A percentile compares a stretch with the other conserved stretches of the same genome.
phyloP scores from a whole-genome alignment of 2,888 invertebrate species.

The Nomada hirtipes region DNA sequence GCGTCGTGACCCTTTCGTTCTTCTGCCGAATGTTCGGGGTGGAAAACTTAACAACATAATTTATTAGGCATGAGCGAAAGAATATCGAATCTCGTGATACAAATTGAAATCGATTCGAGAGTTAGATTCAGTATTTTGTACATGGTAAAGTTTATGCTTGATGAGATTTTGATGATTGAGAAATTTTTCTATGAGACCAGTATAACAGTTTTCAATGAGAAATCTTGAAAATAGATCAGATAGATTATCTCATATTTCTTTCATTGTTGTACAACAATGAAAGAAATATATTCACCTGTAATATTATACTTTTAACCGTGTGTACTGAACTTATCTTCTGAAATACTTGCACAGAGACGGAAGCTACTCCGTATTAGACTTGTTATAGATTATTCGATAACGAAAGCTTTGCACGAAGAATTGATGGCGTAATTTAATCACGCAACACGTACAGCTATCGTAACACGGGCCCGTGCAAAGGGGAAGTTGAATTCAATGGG shows the following conservation, averaged over 20 bases:
- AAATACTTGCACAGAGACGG: neutral
- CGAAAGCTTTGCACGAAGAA: constrained; percentile 5
- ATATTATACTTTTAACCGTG: neutral
- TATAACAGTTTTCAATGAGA: too few relatives aligned
- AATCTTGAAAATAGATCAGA: too few relatives aligned
- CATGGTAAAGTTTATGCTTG: too few relatives aligned
- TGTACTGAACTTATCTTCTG: neutral
- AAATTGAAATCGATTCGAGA: constrained; percentile 9
- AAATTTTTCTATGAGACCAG: neutral
- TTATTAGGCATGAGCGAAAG: neutral
- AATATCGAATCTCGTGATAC: neutral
- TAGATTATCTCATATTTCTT: too few relatives aligned
- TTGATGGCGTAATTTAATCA: constrained; percentile 30
- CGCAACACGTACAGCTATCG: constrained; percentile 10
- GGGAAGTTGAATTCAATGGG: neutral
- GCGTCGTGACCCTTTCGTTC: neutral
- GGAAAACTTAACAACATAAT: neutral
- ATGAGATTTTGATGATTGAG: neutral
- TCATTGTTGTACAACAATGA: too few relatives aligned
- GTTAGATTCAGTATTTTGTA: neutral
- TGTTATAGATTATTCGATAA: neutral
- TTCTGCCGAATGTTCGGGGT: neutral
- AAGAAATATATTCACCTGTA: neutral
- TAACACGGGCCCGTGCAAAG: constrained; percentile 14
- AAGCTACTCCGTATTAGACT: neutral